A percentile compares a stretch with the other conserved stretches of the same genome.
These are phyloP conservation scores for Parthenolecanium corni DNA, from an alignment of 2,888 invertebrate genomes.

Conservation along the genomic window DNA sequence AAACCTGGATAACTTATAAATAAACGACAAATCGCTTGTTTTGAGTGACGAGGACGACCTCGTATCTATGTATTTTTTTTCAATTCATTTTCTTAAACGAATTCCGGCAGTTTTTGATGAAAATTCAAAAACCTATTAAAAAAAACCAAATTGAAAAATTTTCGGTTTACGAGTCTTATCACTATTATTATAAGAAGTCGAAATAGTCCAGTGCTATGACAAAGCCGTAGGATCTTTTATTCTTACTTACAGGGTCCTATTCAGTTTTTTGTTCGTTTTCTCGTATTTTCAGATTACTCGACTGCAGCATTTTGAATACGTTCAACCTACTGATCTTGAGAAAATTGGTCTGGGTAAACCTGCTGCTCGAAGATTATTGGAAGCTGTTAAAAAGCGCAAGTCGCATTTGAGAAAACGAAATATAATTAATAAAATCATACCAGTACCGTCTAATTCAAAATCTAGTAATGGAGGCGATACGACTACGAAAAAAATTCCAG, in stretches of 20 bases:
- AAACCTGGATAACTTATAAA: too few species aligned
- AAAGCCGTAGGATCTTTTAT: too few species aligned
- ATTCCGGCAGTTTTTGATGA: too few species aligned
- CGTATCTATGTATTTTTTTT: too few species aligned
- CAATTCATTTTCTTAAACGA: too few species aligned
- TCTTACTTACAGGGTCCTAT: too few species aligned
- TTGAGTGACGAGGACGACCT: not conserved
- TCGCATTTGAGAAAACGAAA: conserved; percentile 69
- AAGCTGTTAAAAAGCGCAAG: conserved; percentile 81
- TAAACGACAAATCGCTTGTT: not conserved
- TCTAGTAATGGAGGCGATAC: conserved; percentile 5
- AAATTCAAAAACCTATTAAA: too few species aligned
- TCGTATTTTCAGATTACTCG: conserved; percentile 56
- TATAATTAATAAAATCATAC: conserved; percentile 66
- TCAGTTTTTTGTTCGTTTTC: not conserved
- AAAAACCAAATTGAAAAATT: too few species aligned
- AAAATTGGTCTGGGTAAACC: conserved; percentile 90
- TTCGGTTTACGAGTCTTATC: too few species aligned
- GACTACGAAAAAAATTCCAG: not conserved
- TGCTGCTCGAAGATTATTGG: conserved; percentile 76
- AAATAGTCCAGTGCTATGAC: too few species aligned
- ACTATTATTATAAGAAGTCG: too few species aligned
- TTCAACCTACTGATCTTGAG: conserved; percentile 87
- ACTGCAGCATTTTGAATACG: conserved; percentile 92
- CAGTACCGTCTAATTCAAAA: conserved; percentile 33